phyloP scores from a whole-genome alignment of 2,113 vertebrate genomes.

The Siphamia tubifer region DNA sequence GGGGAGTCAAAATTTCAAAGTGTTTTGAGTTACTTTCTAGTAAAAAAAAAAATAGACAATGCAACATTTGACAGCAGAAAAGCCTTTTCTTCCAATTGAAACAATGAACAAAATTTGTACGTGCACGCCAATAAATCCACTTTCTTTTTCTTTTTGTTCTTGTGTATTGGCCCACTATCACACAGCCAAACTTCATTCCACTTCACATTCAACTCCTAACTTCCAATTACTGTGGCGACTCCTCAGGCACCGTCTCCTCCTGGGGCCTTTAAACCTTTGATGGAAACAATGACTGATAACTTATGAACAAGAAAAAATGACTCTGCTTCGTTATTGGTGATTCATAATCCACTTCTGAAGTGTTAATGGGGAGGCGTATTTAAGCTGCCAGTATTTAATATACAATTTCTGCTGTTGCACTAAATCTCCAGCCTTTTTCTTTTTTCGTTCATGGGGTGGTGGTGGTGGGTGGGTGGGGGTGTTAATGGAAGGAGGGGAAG shows the following conservation, averaged over 20 bases:
- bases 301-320: slow-evolving; percentile 42
- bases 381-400: slow-evolving; percentile 67
- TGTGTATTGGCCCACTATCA: background rate
- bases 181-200: slow-evolving; percentile 1
- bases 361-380: slow-evolving; percentile 64
- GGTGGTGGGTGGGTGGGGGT: no score
- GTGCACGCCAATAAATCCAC: background rate
- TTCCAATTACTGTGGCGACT: slow-evolving; percentile 23
- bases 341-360: slow-evolving; percentile 64
- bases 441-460: background rate
- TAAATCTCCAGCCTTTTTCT: slow-evolving; percentile 49
- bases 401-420: slow-evolving; percentile 51
- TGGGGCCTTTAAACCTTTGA: slow-evolving; percentile 58
- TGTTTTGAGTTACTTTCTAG: no score
- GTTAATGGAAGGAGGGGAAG: slow-evolving; percentile 20
- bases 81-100: background rate
- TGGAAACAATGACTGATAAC: slow-evolving; percentile 64
- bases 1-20: no score
- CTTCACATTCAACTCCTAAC: slow-evolving; percentile 28
- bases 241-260: background rate
- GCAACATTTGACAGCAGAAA: background rate
- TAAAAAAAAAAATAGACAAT: slow-evolving; percentile 5
- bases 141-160: background rate
- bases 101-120: background rate
- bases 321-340: slow-evolving; percentile 49